A percentile compares a stretch with the other conserved stretches of the same genome.
Evolutionary conservation across 2,113 vertebrate species (phyloP).

Genomic region (Ageneiosus marmoratus): DNA sequence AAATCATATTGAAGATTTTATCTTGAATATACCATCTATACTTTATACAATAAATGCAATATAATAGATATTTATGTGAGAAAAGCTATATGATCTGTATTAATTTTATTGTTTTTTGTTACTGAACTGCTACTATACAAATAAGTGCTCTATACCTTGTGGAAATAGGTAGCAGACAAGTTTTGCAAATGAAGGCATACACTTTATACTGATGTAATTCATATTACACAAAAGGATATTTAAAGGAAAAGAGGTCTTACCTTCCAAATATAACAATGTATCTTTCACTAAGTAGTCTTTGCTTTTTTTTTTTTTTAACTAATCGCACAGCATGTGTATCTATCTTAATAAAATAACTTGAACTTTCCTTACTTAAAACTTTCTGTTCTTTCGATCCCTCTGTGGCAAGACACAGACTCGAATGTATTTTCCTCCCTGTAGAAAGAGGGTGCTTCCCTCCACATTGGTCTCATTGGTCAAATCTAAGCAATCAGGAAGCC

Average conservation of each 20-base stretch:
- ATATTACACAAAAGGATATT: neutral
- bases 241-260: neutral
- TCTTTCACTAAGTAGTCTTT: neutral
- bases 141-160: neutral
- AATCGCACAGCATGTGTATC: neutral
- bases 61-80: neutral
- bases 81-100: neutral
- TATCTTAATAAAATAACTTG: neutral
- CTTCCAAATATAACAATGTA: slow-evolving; percentile 11
- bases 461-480: slow-evolving; percentile 18
- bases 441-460: slow-evolving; percentile 69
- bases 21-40: neutral
- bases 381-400: slow-evolving; percentile 55
- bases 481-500: slow-evolving; percentile 48
- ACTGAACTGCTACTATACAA: neutral
- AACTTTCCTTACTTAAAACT: slow-evolving; percentile 34
- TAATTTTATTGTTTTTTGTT: neutral
- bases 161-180: neutral
- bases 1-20: neutral
- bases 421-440: slow-evolving; percentile 68
- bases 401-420: slow-evolving; percentile 57
- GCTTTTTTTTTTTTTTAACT: neutral
- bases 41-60: neutral
- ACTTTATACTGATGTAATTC: neutral
- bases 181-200: neutral